Percentiles rank a stretch among this genome's conserved stretches.
These are phyloP conservation scores for Malthinus seriepunctatus DNA, from an alignment of 2,888 invertebrate genomes.

Conservation along the genomic window DNA sequence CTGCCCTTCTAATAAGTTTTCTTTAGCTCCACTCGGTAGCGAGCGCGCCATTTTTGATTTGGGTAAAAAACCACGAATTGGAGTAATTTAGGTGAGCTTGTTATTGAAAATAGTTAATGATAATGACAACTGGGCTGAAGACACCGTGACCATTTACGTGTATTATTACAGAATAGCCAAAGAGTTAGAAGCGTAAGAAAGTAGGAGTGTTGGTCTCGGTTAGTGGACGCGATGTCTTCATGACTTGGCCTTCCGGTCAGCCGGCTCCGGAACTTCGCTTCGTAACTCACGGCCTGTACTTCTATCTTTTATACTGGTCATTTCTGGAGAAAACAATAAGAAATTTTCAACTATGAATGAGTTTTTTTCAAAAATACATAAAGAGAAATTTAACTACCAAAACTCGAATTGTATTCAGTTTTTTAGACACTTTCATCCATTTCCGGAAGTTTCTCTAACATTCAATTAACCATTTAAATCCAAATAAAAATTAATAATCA, in stretches of 20 bases:
- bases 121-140: conserved; percentile 30
- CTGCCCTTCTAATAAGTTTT: conserved; percentile 14
- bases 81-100: neutral
- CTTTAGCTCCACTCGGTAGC: neutral
- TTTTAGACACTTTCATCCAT: neutral
- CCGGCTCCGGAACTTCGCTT: conserved; percentile 48
- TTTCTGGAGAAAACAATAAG: conserved; percentile 34
- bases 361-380: conserved; percentile 10
- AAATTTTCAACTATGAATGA: conserved; percentile 23
- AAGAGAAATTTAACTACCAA: conserved; percentile 17
- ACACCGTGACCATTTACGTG: conserved; percentile 35
- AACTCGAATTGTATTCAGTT: neutral
- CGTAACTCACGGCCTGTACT: conserved; percentile 35
- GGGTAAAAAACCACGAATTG: too few species aligned
- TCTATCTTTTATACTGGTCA: conserved; percentile 38
- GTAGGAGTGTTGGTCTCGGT: conserved; percentile 48
- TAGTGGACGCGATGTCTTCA: conserved; percentile 44
- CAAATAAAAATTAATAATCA: too few species aligned
- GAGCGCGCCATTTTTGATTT: neutral
- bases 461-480: too few species aligned
- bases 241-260: conserved; percentile 48
- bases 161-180: conserved; percentile 29
- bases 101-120: conserved; percentile 29
- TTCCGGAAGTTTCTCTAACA: too few species aligned
- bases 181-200: conserved; percentile 40